Base-by-base conservation (phyloP, 2,113 vertebrate species). In the Anolis carolinensis region DNA sequence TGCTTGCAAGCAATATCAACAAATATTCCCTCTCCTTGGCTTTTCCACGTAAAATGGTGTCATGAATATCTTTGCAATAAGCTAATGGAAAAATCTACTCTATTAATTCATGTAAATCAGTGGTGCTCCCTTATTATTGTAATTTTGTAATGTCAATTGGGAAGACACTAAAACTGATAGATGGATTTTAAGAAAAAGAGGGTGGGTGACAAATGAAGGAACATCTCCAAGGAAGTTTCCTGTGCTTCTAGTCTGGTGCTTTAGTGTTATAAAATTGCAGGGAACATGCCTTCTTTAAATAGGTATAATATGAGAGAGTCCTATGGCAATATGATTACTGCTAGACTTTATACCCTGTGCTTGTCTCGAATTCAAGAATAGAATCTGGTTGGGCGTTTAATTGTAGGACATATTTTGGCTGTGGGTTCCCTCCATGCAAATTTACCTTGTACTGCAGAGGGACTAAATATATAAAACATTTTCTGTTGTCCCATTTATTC, bases 1-100 rank as follows among this genome's bases (percentile, higher is more conserved):
- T 87, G 86, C 91, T 95, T 94, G 90, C 90, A 92, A 95, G 91
- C 80, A 93, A 83, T 93, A 92, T 21, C 63, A 68, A 81, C 20
- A 79, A 86, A 39, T 90, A 7, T 81, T 52, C 91, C 55, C 6
- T 90, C 32, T 65, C 27, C 21, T 83, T 91, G 85, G 82, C 86
- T 87, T 39, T 94, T 88, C 81, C 88, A 86, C 86, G 87, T 90
- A 90, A 89, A 94, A 89, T 34, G 52, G 5, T 79, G 44, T 74
- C 13, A 79, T 34, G 81, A 94, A 81, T 89, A 78, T 90, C 92
- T 93, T 95, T 94, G 63, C 39, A 80, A 0, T 73, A 32, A 83
- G 5, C 83, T 87, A 71, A 63, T 72, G n/a, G 63, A 50, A 88
- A 18, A 86, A 70, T 81, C 25, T 70, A 81, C 86, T 89, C 81